Evolutionary conservation across 2,113 vertebrate genomes (phyloP).

Genomic region (Stictonetta naevosa): DNA sequence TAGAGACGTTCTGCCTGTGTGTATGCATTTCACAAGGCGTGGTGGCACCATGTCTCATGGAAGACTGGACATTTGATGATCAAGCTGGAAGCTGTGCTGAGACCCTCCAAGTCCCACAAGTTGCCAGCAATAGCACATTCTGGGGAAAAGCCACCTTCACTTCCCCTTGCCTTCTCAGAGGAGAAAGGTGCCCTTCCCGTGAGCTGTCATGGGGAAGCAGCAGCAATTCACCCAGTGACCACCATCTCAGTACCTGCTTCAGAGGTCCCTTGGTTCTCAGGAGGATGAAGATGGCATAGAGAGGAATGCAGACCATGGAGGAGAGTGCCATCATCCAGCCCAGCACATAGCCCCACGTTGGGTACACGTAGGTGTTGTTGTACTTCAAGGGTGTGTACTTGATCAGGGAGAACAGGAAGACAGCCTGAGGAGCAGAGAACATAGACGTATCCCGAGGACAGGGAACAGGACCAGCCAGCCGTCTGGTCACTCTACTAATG

Average conservation of each 20-base stretch:
- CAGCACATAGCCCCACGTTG: slow-evolving; percentile 85
- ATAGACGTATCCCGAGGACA: background rate
- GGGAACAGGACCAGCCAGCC: background rate
- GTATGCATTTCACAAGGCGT: background rate
- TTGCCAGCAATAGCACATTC: background rate
- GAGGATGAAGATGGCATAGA: slow-evolving; percentile 81
- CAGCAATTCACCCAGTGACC: background rate
- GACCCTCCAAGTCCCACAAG: background rate
- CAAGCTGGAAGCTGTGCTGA: background rate
- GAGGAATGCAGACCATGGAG: slow-evolving; percentile 89
- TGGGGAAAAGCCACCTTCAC: background rate
- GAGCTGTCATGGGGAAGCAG: rapidly evolving
- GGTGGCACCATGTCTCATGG: background rate
- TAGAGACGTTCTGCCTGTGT: background rate
- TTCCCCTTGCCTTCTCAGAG: background rate
- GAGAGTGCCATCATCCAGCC: slow-evolving; percentile 91
- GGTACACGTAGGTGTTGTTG: slow-evolving; percentile 90
- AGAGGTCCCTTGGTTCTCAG: slow-evolving; percentile 84
- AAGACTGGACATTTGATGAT: background rate
- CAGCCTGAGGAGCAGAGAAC: slow-evolving; percentile 75
- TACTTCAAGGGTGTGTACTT: slow-evolving; percentile 90
- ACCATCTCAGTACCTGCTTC: slow-evolving; percentile 79
- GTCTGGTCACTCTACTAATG: background rate
- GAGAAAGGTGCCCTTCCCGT: background rate
- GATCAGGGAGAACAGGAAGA: slow-evolving; percentile 91